Evolutionary conservation across 1,140 invertebrate genomes (phyloP), one percentile per base, ranked within the genome.

Genomic region (Cepaea nemoralis): DNA sequence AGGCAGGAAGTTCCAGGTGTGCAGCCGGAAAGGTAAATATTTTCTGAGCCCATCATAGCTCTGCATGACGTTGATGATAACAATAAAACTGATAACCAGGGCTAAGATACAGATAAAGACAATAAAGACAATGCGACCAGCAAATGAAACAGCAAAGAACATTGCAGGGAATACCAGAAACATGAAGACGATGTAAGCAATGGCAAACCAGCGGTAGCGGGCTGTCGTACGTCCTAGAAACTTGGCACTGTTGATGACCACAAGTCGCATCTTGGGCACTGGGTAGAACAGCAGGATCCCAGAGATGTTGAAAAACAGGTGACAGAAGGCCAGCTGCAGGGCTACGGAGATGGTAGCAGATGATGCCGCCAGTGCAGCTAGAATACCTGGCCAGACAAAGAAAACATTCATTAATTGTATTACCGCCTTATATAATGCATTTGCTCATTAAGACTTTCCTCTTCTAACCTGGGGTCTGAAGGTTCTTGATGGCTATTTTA

Each of bases 251-350:
- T 83, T 83, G 6, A 94, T 92, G 3, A 94, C 94, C 42, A 93
- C 87, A 48, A 85, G 87, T 27, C 94, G 86, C 87, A 93, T 91
- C 80, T 90, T 91, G 3, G 94, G 94, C 42, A 94, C 90, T 0
- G 93, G 93, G 85, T 94, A 94, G 86, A 93, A 94, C 0, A 94
- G 80, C 0, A 94, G 50, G 63, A 94, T 93, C 6, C 94, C 94
- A 35, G 91, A 87, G 6, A 94, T 82, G 87, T 94, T 94, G 87
- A 94, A 94, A 22, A 94, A 92, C 0, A 94, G 88, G 88, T 94
- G 94, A 82, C 93, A 93, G 14, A 94, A 88, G 12, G 94, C 93
- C 69, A 94, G 92, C 90, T 94, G 93, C 8, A 94, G 86, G 0
- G 93, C 91, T 14, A 91, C 82, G 40, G 83, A 83, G 8, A 93